These are phyloP conservation scores for Mya arenaria DNA, from an alignment of 1,140 invertebrate genomes.

Conservation along the genomic window DNA sequence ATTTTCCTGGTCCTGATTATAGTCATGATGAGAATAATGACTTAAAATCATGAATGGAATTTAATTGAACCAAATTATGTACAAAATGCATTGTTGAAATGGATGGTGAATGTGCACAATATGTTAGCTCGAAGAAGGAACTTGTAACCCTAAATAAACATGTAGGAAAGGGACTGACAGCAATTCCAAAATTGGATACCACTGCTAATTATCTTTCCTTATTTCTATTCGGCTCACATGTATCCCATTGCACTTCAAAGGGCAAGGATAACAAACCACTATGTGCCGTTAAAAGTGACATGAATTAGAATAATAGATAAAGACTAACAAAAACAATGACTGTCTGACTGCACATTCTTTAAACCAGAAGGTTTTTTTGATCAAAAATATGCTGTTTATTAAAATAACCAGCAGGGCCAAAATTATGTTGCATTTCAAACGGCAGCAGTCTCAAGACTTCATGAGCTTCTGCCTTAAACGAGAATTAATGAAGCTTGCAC, in stretches of 20 bases:
- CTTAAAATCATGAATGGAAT: no score
- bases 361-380: neutral
- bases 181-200: neutral
- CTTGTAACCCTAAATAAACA: no score
- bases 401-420: neutral
- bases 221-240: neutral
- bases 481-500: no score
- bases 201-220: constrained; percentile 22
- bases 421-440: no score
- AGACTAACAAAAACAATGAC: neutral
- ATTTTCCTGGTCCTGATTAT: no score
- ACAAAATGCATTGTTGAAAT: no score
- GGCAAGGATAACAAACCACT: neutral
- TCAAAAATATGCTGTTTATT: neutral
- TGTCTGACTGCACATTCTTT: neutral
- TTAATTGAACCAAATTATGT: no score
- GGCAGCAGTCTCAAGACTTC: no score
- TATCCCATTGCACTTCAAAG: neutral
- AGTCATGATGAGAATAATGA: no score
- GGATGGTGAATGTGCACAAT: no score
- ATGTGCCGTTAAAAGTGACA: neutral
- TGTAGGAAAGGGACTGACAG: constrained; percentile 15
- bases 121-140: no score
- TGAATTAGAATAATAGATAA: neutral
- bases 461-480: no score